phyloP scores from a whole-genome alignment of 2,113 vertebrate species.

The Brachypteracias leptosomus region DNA sequence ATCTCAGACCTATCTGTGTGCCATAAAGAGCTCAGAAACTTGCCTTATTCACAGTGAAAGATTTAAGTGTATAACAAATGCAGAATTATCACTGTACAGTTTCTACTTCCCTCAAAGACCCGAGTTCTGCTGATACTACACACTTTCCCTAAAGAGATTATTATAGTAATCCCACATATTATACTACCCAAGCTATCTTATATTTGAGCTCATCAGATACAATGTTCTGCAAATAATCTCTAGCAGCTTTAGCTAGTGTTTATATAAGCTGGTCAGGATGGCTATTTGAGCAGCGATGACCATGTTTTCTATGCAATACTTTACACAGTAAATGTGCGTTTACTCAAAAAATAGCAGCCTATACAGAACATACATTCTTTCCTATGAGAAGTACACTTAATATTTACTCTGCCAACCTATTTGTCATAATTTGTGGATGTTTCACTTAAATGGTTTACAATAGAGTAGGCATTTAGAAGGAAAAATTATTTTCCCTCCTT shows the following conservation, averaged over 20 bases:
- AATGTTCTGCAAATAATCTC: constrained; percentile 82
- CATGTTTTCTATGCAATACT: background rate
- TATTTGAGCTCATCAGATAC: constrained; percentile 85
- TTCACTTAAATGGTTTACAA: background rate
- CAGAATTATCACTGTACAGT: constrained; percentile 16
- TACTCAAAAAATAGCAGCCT: background rate
- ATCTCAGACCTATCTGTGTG: background rate
- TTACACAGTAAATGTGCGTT: background rate
- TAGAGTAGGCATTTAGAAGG: background rate
- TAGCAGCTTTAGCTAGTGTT: constrained; percentile 70
- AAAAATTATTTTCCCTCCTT: background rate
- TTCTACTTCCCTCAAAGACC: constrained; percentile 40
- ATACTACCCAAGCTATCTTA: constrained; percentile 80
- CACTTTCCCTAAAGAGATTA: constrained; percentile 95
- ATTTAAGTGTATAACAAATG: background rate
- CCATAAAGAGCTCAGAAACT: background rate
- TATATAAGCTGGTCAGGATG: constrained; percentile 61
- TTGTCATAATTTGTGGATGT: background rate
- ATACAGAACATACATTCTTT: background rate
- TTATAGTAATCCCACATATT: constrained; percentile 91
- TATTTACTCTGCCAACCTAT: background rate
- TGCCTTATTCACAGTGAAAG: background rate
- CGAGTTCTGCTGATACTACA: constrained; percentile 89
- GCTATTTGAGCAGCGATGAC: constrained; percentile 8
- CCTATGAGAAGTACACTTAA: background rate